phyloP scores from a whole-genome alignment of 2,888 invertebrate genomes.

The Selenia dentaria region DNA sequence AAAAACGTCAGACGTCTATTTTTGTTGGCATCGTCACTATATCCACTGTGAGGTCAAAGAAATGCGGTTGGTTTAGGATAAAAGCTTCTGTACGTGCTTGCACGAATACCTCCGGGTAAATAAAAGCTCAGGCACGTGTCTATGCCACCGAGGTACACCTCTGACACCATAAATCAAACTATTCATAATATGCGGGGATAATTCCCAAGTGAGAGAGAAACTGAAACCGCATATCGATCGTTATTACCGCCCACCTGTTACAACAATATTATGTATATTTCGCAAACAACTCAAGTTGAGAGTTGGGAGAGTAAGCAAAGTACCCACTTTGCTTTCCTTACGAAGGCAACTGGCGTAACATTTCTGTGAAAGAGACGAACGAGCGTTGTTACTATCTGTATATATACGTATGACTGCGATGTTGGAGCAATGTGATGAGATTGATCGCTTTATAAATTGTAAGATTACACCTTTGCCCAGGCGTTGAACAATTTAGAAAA shows the following conservation, averaged over 20 bases:
- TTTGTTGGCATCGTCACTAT: slow-evolving; percentile 51
- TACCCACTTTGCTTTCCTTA: slow-evolving; percentile 4
- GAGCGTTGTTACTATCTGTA: background rate
- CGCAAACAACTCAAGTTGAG: slow-evolving; percentile 16
- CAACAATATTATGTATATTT: slow-evolving; percentile 21
- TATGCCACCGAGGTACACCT: slow-evolving; percentile 6
- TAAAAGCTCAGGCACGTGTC: slow-evolving; percentile 45
- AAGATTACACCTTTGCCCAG: slow-evolving; percentile 8
- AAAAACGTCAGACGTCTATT: slow-evolving; percentile 57
- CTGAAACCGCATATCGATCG: slow-evolving; percentile 16
- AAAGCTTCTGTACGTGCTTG: slow-evolving; percentile 61
- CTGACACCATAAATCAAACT: slow-evolving; percentile 9
- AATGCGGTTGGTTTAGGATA: slow-evolving; percentile 59
- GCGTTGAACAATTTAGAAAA: slow-evolving; percentile 10
- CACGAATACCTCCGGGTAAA: slow-evolving; percentile 33
- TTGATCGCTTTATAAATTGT: background rate
- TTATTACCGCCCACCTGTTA: slow-evolving; percentile 15
- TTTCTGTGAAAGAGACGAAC: background rate
- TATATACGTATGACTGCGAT: background rate
- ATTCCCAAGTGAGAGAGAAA: slow-evolving; percentile 15
- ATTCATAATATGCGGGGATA: slow-evolving; percentile 13
- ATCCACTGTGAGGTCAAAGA: slow-evolving; percentile 57
- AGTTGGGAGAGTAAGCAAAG: slow-evolving; percentile 4
- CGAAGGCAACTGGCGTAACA: slow-evolving; percentile 10
- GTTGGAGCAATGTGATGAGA: background rate